Evolutionary conservation across 2,797 vertebrate genomes (phyloP).

Genomic region (Nyctalus aviator): DNA sequence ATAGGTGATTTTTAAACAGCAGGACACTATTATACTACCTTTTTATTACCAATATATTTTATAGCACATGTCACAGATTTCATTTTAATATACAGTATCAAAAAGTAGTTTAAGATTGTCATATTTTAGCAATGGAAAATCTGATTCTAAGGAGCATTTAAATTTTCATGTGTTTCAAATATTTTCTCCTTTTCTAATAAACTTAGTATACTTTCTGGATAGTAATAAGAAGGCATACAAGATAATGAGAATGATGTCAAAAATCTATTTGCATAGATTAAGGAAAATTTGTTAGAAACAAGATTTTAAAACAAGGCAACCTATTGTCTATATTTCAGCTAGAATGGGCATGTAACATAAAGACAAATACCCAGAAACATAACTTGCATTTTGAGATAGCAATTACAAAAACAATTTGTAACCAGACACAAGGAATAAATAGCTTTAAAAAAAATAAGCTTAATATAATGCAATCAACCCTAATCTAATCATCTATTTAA

Average conservation of each 20-base stretch:
- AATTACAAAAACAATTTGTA: slow-evolving; percentile 38
- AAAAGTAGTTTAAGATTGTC: background rate
- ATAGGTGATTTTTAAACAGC: background rate
- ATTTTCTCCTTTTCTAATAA: background rate
- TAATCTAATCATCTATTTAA: slow-evolving; percentile 18
- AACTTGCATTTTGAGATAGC: background rate
- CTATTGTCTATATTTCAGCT: background rate
- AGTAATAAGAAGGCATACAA: background rate
- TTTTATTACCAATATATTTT: slow-evolving; percentile 7
- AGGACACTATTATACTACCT: background rate
- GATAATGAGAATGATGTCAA: background rate
- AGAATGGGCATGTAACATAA: background rate
- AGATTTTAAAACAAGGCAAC: background rate
- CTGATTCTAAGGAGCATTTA: slow-evolving; percentile 20
- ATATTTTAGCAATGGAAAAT: background rate
- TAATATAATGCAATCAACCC: background rate
- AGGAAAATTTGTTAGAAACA: background rate
- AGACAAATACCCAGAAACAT: background rate
- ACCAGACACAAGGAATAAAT: background rate
- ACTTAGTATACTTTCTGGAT: background rate
- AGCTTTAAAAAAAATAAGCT: background rate
- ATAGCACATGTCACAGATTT: background rate
- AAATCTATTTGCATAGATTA: background rate
- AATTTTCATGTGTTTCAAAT: background rate
- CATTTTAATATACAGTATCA: background rate